Percentiles rank a stretch among this genome's conserved stretches.
These are phyloP conservation scores for Semotilus atromaculatus DNA, from an alignment of 2,797 vertebrate genomes.

Conservation along the genomic window DNA sequence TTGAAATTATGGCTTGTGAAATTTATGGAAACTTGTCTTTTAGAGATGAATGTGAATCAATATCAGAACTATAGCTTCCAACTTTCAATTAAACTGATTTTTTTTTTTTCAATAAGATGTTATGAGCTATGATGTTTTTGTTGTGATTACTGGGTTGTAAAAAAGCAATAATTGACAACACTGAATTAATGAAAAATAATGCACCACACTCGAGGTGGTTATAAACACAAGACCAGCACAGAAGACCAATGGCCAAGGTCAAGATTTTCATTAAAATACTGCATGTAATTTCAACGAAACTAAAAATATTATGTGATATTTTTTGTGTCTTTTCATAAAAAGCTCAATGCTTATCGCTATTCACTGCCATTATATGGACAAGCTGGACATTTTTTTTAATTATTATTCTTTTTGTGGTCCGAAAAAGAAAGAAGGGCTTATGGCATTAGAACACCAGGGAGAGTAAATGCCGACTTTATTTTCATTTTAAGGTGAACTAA, in stretches of 20 bases:
- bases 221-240: too few species aligned
- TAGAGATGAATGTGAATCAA: not conserved
- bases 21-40: conserved; percentile 3
- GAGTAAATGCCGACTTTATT: too few species aligned
- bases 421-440: too few species aligned
- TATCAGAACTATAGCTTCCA: not conserved
- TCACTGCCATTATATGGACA: not conserved
- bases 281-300: not conserved
- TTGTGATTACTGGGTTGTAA: not conserved
- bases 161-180: not conserved
- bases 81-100: not conserved
- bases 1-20: not conserved
- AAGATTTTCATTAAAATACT: not conserved
- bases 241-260: not conserved
- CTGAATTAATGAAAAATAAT: not conserved
- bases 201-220: not conserved
- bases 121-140: not conserved
- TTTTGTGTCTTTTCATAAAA: too few species aligned
- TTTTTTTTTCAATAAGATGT: not conserved
- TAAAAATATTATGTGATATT: too few species aligned
- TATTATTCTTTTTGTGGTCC: too few species aligned
- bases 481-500: too few species aligned
- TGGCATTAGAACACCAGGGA: too few species aligned
- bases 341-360: not conserved
- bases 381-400: too few species aligned